phyloP scores from a whole-genome alignment of 2,113 vertebrate genomes.

The Cairina moschata region DNA sequence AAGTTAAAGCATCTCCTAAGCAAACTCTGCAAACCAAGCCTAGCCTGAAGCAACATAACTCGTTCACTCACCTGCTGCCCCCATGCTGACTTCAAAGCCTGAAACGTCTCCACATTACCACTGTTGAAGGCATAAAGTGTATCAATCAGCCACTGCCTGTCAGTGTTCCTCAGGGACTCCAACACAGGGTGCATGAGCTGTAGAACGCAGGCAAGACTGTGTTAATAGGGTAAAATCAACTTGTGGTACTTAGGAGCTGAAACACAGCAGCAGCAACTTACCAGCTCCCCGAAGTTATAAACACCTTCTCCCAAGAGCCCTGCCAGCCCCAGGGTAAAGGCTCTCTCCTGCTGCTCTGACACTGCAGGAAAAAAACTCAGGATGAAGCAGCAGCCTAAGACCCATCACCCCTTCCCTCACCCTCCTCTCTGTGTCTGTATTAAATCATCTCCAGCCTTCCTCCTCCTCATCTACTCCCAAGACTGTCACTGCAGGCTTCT shows the following conservation, averaged over 20 bases:
- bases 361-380: conserved; percentile 65
- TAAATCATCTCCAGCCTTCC: background rate
- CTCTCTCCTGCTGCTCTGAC: conserved; percentile 95
- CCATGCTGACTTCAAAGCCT: conserved; percentile 91
- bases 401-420: background rate
- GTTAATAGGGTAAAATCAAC: accelerated
- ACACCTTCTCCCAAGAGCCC: conserved; percentile 96
- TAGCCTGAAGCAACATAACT: background rate
- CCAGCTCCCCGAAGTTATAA: conserved; percentile 97
- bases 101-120: conserved; percentile 94
- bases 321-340: conserved; percentile 93
- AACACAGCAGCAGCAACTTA: conserved; percentile 55
- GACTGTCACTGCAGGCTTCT: background rate
- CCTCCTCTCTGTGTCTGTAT: background rate
- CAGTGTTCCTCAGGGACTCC: conserved; percentile 91
- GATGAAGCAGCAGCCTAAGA: background rate
- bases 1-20: accelerated
- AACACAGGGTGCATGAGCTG: conserved; percentile 98
- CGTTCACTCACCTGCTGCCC: conserved; percentile 88
- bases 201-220: background rate
- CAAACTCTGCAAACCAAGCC: accelerated
- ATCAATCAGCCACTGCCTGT: conserved; percentile 97
- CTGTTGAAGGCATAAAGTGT: conserved; percentile 96
- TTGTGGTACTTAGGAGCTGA: background rate
- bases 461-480: background rate